Evolutionary conservation across 2,797 vertebrate species (phyloP).

Genomic region (Eospalax fontanierii): DNA sequence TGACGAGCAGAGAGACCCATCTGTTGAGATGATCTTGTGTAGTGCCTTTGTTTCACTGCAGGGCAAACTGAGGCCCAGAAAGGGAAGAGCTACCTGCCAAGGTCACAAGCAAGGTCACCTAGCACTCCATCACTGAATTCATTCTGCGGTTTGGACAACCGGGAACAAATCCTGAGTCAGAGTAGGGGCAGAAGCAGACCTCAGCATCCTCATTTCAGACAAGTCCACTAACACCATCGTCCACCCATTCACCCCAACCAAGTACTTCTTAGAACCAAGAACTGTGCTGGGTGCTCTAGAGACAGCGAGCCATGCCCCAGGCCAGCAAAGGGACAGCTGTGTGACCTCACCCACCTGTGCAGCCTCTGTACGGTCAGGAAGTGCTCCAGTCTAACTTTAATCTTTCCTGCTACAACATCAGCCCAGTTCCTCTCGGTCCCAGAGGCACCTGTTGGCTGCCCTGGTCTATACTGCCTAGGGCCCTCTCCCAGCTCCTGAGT

Average conservation of each 20-base stretch:
- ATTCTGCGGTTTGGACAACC: background rate
- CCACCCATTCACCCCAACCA: background rate
- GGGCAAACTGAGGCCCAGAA: slow-evolving; percentile 32
- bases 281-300: background rate
- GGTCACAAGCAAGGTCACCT: background rate
- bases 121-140: background rate
- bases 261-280: background rate
- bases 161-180: background rate
- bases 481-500: slow-evolving; percentile 44
- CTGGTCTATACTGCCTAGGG: background rate
- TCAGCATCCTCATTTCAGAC: background rate
- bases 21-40: background rate
- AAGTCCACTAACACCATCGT: background rate
- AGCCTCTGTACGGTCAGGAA: slow-evolving; percentile 10
- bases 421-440: background rate
- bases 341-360: background rate
- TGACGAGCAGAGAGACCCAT: background rate
- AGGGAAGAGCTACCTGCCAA: background rate
- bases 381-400: background rate
- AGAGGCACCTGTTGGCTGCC: background rate
- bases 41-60: background rate
- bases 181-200: background rate
- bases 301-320: background rate
- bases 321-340: background rate
- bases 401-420: slow-evolving; percentile 51